Evolutionary conservation across 2,113 vertebrate genomes (phyloP).

Genomic region (Capricornis sumatraensis): DNA sequence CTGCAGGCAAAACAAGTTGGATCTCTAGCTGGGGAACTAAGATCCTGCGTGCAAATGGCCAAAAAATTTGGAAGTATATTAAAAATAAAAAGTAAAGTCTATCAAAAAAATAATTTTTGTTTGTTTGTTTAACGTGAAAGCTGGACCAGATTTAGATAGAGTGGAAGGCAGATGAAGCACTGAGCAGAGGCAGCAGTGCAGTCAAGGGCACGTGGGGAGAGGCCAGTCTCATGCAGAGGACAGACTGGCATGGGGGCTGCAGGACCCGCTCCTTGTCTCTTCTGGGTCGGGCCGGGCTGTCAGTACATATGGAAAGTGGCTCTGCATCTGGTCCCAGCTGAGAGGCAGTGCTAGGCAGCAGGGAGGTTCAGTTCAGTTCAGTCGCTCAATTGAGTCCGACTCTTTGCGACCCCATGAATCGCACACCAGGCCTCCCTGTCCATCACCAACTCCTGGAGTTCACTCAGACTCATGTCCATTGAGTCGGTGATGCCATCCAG

Average conservation of each 20-base stretch:
- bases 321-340: too few relatives aligned
- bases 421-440: too few relatives aligned
- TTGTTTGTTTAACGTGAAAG: background rate
- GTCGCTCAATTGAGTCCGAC: rapidly evolving
- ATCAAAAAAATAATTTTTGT: background rate
- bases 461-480: rapidly evolving
- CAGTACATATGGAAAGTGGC: background rate
- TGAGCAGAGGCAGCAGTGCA: background rate
- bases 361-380: too few relatives aligned
- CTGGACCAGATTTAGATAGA: background rate
- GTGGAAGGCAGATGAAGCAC: background rate
- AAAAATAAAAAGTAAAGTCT: background rate
- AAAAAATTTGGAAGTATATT: too few relatives aligned
- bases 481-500: too few relatives aligned
- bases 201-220: background rate
- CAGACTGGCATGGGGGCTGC: too few relatives aligned
- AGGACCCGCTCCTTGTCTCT: too few relatives aligned
- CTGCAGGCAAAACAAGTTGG: background rate
- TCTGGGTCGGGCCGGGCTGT: background rate
- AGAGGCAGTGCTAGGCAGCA: background rate
- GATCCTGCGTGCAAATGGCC: background rate
- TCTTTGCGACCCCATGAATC: too few relatives aligned
- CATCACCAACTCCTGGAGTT: too few relatives aligned
- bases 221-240: background rate
- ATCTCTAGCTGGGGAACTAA: background rate